These are phyloP conservation scores for Thamnophis elegans DNA, from an alignment of 2,797 vertebrate species.

Conservation along the genomic window DNA sequence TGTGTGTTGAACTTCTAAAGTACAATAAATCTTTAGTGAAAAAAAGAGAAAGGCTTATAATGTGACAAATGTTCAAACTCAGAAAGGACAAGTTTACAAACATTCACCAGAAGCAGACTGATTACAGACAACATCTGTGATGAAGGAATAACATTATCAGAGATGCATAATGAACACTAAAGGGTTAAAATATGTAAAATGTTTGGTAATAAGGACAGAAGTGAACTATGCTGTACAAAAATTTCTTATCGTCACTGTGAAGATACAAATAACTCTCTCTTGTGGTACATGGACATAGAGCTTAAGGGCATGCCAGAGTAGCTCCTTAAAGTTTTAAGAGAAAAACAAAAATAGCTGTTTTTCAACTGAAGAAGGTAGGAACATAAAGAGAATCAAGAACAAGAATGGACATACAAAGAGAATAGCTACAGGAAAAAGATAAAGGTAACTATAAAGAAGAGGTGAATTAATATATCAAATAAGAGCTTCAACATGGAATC, in stretches of 20 bases:
- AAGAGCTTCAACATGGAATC: constrained; percentile 16
- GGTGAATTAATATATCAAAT: constrained; percentile 34
- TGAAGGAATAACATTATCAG: neutral
- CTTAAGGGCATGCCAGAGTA: constrained; percentile 2
- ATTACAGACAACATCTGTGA: neutral
- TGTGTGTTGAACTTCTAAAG: neutral
- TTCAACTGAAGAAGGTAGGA: constrained; percentile 34
- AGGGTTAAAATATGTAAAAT: neutral
- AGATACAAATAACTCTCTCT: neutral
- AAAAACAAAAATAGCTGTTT: constrained; percentile 28
- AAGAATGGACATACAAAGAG: neutral
- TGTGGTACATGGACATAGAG: neutral
- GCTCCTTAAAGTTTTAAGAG: constrained; percentile 28
- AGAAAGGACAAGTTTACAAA: neutral
- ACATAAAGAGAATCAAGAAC: constrained; percentile 14
- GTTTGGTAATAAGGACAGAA: neutral
- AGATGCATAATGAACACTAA: neutral
- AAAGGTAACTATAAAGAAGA: constrained; percentile 53
- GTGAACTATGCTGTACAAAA: neutral
- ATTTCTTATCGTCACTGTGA: neutral
- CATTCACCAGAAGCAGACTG: neutral
- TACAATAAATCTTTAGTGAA: neutral
- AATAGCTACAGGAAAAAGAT: neutral
- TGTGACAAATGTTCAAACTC: neutral
- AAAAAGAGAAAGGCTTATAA: neutral